These are phyloP conservation scores for Oreonectes daqikongensis DNA, from an alignment of 2,797 vertebrate genomes.

Conservation along the genomic window DNA sequence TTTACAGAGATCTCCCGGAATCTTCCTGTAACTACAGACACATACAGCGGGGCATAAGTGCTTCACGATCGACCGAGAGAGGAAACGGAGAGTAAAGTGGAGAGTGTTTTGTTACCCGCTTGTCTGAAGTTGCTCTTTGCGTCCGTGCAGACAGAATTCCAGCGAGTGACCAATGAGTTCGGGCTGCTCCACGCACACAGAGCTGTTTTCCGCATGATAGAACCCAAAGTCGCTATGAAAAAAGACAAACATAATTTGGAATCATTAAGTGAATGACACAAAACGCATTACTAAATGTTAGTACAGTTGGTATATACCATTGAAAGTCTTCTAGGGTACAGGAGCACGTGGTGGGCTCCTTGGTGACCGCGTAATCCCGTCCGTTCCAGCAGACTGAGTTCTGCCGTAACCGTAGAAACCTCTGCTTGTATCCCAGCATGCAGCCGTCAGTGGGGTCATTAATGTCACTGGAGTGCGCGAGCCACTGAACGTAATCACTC, in stretches of 20 bases:
- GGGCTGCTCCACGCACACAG: slow-evolving; percentile 85
- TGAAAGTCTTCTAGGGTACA: slow-evolving; percentile 92
- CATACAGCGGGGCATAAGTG: neutral
- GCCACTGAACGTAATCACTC: slow-evolving; percentile 88
- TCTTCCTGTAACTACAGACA: slow-evolving; percentile 87
- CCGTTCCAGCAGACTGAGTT: slow-evolving; percentile 92
- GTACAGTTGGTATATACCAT: slow-evolving; percentile 75
- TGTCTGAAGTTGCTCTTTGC: slow-evolving; percentile 85
- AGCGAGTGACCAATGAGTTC: slow-evolving; percentile 86
- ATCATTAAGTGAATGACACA: too few relatives aligned
- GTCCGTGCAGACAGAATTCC: slow-evolving; percentile 89
- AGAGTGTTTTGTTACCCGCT: slow-evolving; percentile 78
- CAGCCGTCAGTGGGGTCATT: slow-evolving; percentile 86
- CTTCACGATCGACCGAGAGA: neutral
- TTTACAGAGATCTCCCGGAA: slow-evolving; percentile 90
- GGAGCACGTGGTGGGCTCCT: slow-evolving; percentile 78
- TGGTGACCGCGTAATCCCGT: slow-evolving; percentile 82
- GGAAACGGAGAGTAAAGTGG: neutral
- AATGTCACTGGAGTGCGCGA: slow-evolving; percentile 89
- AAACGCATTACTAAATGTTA: too few relatives aligned
- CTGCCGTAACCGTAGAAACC: slow-evolving; percentile 86
- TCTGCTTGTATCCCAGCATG: slow-evolving; percentile 92
- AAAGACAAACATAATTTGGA: neutral
- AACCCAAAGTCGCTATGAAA: slow-evolving; percentile 90
- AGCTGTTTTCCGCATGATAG: slow-evolving; percentile 88